Percentiles rank a stretch among this genome's conserved stretches.
Evolutionary conservation across 2,113 vertebrate species (phyloP).

Genomic region (Phylloscopus trochiloides): DNA sequence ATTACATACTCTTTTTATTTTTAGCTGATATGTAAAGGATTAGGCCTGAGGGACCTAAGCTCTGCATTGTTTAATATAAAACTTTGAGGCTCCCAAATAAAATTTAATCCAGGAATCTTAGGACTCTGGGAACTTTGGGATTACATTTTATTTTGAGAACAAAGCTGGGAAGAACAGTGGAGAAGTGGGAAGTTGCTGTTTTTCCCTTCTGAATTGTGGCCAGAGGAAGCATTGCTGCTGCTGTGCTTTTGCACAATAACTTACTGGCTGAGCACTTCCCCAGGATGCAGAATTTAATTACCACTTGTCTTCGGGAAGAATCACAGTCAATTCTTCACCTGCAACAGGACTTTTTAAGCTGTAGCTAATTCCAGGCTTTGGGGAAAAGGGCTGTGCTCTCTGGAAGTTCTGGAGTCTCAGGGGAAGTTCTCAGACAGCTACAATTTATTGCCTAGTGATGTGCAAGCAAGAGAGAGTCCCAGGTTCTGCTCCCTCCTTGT

Average conservation of each 20-base stretch:
- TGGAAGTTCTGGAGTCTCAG: neutral
- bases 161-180: neutral
- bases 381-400: neutral
- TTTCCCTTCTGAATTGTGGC: neutral
- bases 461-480: neutral
- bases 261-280: neutral
- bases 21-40: neutral
- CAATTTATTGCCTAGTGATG: neutral
- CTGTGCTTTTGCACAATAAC: neutral
- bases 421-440: neutral
- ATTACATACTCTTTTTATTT: neutral
- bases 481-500: neutral
- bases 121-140: neutral
- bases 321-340: neutral
- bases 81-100: neutral
- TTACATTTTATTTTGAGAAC: slow-evolving; percentile 23
- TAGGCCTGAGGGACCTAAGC: neutral
- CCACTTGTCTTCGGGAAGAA: neutral
- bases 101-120: neutral
- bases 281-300: slow-evolving; percentile 1
- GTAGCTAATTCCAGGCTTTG: neutral
- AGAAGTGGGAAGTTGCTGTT: neutral
- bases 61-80: neutral
- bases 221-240: neutral
- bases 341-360: neutral